phyloP scores from a whole-genome alignment of 2,113 vertebrate genomes.

The Engraulis encrasicolus region DNA sequence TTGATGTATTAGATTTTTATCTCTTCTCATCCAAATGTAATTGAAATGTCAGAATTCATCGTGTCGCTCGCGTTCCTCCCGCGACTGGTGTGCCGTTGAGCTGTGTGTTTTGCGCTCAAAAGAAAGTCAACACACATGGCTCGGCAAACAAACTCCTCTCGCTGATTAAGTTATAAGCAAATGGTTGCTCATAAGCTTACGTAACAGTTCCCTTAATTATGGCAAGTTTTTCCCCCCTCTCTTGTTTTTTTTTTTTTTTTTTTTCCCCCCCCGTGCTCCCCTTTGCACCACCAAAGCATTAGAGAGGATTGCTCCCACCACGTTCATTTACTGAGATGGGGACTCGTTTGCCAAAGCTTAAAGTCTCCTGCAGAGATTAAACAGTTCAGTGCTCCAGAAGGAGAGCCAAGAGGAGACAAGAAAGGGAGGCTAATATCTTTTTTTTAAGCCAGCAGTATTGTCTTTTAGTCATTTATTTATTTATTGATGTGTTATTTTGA shows the following conservation, averaged over 20 bases:
- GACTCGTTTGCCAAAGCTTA: not conserved
- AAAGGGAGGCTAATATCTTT: not conserved
- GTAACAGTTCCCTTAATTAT: constrained; percentile 2
- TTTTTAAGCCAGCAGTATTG: not conserved
- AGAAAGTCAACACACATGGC: not conserved
- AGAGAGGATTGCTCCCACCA: not conserved
- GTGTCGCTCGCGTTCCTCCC: not conserved
- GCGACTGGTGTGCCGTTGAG: not conserved
- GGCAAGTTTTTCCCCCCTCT: not conserved
- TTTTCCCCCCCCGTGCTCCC: too few species aligned
- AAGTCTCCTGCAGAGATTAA: constrained; percentile 6
- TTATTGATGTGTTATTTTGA: not conserved
- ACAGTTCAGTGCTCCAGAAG: not conserved
- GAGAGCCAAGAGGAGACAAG: not conserved
- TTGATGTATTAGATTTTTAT: not conserved
- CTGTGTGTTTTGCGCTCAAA: not conserved
- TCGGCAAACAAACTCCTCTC: not conserved
- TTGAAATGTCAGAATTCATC: constrained; percentile 4
- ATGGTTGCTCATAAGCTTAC: not conserved
- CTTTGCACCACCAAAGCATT: not conserved
- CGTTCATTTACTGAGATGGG: not conserved
- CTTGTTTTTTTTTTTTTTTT: not conserved
- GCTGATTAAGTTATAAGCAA: not conserved
- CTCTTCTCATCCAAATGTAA: not conserved
- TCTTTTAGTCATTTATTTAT: not conserved